Evolutionary conservation across 2,113 vertebrate species (phyloP), one percentile per base, ranked within the genome.

Genomic region (Xyliphius kryptos): DNA sequence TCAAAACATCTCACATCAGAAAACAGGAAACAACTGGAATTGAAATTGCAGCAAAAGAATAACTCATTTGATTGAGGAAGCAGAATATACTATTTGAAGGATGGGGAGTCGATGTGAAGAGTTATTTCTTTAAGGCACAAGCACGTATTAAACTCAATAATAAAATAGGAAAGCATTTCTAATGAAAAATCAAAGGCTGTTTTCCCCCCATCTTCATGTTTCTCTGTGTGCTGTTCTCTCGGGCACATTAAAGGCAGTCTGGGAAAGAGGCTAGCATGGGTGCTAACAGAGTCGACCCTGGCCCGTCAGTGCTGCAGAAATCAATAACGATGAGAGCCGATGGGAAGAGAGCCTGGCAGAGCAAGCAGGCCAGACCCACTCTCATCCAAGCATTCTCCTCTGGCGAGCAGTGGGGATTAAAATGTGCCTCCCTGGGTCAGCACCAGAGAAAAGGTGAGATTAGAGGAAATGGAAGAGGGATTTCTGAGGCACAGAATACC

Each of bases 371-470:
- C 73, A 72, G 80, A 74, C 80, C 78, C 67, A 77, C 77, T 79
- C 76, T 77, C 75, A 85, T 85, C 85, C 85, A 77, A 83, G 81
- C 79, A 77, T 82, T 83, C 83, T 84, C 82, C 85, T 80, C 81
- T 85, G 82, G 82, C 82, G 65, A 86, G 84, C 84, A 87, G 86
- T 85, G 78, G 85, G 85, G 85, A 86, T 84, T 83, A 81, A 84
- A 86, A 86, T 73, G 75, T 81, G 81, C 83, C 81, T 86, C 82
- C 71, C 81, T 56, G 67, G 85, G 85, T 88, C 86, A 88, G 78
- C 78, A 77, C 82, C 84, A 83, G 77, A 86, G 84, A 85, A 82
- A 85, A 87, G 87, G 86, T 86, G 86, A 89, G 87, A 87, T 88
- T 88, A 88, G 85, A 86, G 81, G 81, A 85, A 86, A 81, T 87